Percentiles rank a stretch among this genome's conserved stretches.
Evolutionary conservation across 1,140 invertebrate species (phyloP).

Genomic region (Drosophila mayri): DNA sequence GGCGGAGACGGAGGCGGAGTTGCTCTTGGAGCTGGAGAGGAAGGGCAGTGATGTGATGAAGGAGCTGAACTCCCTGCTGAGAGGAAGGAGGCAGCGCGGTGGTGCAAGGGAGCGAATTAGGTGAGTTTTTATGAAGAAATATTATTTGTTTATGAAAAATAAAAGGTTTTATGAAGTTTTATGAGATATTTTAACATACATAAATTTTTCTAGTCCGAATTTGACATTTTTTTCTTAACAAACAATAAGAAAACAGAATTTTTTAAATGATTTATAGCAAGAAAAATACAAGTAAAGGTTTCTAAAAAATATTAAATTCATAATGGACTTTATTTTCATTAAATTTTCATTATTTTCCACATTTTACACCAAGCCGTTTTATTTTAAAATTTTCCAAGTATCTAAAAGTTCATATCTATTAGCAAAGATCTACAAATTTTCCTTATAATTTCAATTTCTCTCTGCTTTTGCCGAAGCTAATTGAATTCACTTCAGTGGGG

Average conservation of each 20-base stretch:
- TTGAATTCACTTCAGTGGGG: conserved; percentile 56
- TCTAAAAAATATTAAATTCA: background rate
- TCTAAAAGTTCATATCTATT: background rate
- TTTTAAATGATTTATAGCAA: background rate
- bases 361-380: background rate
- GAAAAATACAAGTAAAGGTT: background rate
- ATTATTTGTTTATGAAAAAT: no score
- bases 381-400: background rate
- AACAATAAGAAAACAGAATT: background rate
- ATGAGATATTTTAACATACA: no score
- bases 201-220: no score
- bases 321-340: background rate
- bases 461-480: conserved; percentile 43
- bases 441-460: conserved; percentile 9
- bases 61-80: conserved; percentile 85
- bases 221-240: background rate
- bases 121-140: conserved; percentile 42
- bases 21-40: conserved; percentile 86
- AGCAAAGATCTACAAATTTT: conserved; percentile 2
- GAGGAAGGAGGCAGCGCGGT: conserved; percentile 55
- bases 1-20: conserved; percentile 84
- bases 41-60: conserved; percentile 86
- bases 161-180: no score
- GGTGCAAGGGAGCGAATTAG: conserved; percentile 66
- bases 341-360: background rate